Conservation (phyloP, 2,113 vertebrate genomes). For the Perognathus longimembris region DNA sequence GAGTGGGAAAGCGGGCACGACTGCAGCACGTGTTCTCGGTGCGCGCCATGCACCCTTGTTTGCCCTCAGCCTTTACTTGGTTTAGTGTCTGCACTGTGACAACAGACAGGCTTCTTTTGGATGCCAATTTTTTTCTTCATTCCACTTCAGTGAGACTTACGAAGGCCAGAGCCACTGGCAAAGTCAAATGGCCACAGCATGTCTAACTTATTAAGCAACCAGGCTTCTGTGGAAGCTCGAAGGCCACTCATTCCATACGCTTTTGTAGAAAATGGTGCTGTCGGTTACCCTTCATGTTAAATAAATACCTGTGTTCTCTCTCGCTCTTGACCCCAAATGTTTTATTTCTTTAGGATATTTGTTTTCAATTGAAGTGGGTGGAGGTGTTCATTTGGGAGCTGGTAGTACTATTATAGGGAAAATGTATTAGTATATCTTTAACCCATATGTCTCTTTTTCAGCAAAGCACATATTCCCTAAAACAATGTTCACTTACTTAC, state of each 20-base stretch:
- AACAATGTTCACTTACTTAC: conserved; percentile 44
- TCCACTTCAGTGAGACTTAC: conserved; percentile 4
- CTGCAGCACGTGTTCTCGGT: background rate
- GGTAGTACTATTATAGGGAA: background rate
- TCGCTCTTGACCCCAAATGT: background rate
- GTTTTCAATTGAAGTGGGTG: background rate
- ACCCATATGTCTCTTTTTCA: background rate
- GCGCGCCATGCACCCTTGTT: background rate
- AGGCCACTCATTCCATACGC: background rate
- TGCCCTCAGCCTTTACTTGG: background rate
- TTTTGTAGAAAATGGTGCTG: background rate
- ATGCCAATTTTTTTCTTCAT: background rate
- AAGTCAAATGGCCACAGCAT: background rate
- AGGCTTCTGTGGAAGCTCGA: background rate
- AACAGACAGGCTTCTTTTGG: background rate
- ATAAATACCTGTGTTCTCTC: background rate
- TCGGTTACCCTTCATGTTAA: background rate
- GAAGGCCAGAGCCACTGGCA: conserved; percentile 15
- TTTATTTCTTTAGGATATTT: conserved; percentile 1
- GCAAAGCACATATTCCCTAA: background rate
- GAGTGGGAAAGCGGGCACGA: background rate
- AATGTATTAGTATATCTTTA: background rate
- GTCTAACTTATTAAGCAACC: background rate
- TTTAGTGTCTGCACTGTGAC: background rate
- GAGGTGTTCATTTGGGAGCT: background rate